Base-by-base conservation (phyloP, 2,113 vertebrate genomes). In the human (Homo sapiens) region DNA sequence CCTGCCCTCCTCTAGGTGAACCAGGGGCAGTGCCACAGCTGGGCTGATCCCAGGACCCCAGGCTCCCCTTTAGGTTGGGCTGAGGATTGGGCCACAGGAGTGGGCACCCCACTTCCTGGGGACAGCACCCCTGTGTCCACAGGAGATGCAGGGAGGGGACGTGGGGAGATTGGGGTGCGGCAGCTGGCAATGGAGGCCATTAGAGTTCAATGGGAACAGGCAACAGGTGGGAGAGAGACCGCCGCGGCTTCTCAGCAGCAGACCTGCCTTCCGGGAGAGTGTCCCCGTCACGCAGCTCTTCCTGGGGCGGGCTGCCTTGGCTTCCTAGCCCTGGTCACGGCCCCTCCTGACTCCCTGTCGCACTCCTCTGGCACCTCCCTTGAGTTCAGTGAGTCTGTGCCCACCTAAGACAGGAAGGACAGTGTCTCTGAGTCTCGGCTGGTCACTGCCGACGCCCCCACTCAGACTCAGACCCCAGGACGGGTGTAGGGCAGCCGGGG, bases 101-200 rank as follows among this genome's bases (percentile, higher is more conserved):
- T 14, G 14, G 35, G 35, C 30, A 25, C 64, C 50, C 13, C 6
- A 2, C 32, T 66, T 68, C 57, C 10, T 35, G 2, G 73, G 35
- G 13, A 52, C 27, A 16, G 70, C 70, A 50, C 73, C n/a, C 8
- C 2, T 23, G 35, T 2, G 64, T 52, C 25, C 27, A 25, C 9
- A 75, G 73, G 73, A 73, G 27, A n/a, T 0, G 0, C 50, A 9
- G 66, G 22, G 14, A 0, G 35, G 23, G 50, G n/a, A 23, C 11
- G 0, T 70, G 4, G 18, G 4, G 81, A 59, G 32, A 2, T 20
- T 0, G 14, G n/a, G 76, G 27, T 0, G 2, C 3, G 2, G 35
- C 82, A 3, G 22, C 55, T 35, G 40, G 59, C 11, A 11, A 9
- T 3, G 12, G 23, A n/a, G 2, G 23, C 25, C 11, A 0, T 66